Conservation (phyloP, 1,140 invertebrate species). For the Zophobas morio region DNA sequence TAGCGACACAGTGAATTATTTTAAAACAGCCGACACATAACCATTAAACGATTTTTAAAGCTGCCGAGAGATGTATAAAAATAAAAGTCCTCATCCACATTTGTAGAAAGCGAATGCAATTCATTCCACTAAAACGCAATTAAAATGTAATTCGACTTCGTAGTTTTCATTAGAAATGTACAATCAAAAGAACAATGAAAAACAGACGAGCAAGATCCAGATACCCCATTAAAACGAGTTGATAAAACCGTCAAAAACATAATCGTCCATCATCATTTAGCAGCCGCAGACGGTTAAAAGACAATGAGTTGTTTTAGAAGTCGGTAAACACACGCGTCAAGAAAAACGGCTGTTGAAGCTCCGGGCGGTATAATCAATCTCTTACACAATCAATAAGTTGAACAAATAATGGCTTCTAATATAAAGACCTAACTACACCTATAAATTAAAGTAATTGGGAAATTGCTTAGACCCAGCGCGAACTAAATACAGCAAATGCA, state of each 20-base stretch:
- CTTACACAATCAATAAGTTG: conserved; percentile 39
- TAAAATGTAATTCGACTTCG: not conserved
- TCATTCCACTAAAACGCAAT: not conserved
- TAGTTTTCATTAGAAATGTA: not conserved
- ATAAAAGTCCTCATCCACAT: not conserved
- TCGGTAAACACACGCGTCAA: not conserved
- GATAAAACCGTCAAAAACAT: conserved; percentile 35
- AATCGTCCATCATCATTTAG: conserved; percentile 32
- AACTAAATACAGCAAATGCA: conserved; percentile 32
- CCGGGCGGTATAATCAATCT: conserved; percentile 11
- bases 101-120: not conserved
- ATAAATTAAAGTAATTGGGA: conserved; percentile 41
- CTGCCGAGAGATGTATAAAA: not conserved
- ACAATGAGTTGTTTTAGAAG: conserved; percentile 11
- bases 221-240: conserved; percentile 6
- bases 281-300: not conserved
- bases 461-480: conserved; percentile 12
- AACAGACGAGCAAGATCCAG: not conserved
- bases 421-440: conserved; percentile 38
- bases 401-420: conserved; percentile 35
- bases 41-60: no score
- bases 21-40: no score
- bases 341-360: conserved; percentile 21
- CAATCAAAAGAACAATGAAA: conserved; percentile 4
- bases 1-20: no score